Evolutionary conservation across 2,888 invertebrate genomes (phyloP).

Genomic region (Meiosimyza platycephala): DNA sequence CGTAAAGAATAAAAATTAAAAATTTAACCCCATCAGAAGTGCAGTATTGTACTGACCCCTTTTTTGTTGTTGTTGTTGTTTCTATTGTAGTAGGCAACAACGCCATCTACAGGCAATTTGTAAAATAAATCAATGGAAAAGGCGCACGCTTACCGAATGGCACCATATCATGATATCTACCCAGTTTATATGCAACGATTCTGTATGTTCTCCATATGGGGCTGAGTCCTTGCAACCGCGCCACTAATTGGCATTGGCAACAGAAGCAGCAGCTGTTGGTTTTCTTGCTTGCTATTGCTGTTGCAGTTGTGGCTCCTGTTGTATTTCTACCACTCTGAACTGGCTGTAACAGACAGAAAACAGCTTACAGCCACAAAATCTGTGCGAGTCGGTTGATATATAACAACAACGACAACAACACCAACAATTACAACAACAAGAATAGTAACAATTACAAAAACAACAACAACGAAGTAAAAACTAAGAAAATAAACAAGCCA

Average conservation of each 20-base stretch:
- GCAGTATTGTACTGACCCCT: too few relatives aligned
- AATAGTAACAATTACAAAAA: slow-evolving; percentile 31
- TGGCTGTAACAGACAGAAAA: neutral
- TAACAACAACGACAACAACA: slow-evolving; percentile 33
- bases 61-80: too few relatives aligned
- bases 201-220: too few relatives aligned
- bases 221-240: too few relatives aligned
- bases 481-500: slow-evolving; percentile 28
- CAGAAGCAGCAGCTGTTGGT: slow-evolving; percentile 28
- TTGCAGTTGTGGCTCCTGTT: slow-evolving; percentile 5
- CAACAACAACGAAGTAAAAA: slow-evolving; percentile 34
- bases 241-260: slow-evolving; percentile 6
- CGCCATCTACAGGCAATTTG: too few relatives aligned
- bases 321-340: slow-evolving; percentile 1
- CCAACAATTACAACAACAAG: slow-evolving; percentile 43
- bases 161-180: too few relatives aligned
- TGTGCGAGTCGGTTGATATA: slow-evolving; percentile 1
- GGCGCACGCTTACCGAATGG: too few relatives aligned
- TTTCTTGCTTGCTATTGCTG: slow-evolving; percentile 1
- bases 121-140: too few relatives aligned
- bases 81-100: too few relatives aligned
- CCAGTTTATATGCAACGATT: too few relatives aligned
- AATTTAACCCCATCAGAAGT: too few relatives aligned
- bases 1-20: too few relatives aligned
- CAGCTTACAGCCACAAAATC: slow-evolving; percentile 31